These are phyloP conservation scores for Meriones unguiculatus DNA, from an alignment of 2,113 vertebrate genomes.

Conservation along the genomic window DNA sequence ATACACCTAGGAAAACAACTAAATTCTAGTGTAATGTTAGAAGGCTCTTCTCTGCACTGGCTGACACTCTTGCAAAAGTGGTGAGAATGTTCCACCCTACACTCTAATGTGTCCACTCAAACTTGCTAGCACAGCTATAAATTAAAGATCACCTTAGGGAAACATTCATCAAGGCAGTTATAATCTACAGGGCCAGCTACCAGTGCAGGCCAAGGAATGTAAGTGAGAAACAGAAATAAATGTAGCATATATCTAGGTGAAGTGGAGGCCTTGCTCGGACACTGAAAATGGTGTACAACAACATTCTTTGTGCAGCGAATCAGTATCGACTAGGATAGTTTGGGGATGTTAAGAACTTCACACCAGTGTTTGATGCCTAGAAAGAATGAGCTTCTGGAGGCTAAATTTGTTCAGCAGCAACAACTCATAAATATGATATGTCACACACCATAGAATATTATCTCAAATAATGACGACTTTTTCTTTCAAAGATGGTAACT, in stretches of 20 bases:
- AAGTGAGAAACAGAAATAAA: slow-evolving; percentile 10
- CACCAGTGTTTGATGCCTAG: neutral
- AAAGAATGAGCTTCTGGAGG: neutral
- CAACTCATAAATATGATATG: neutral
- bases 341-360: slow-evolving; percentile 9
- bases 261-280: neutral
- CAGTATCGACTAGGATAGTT: neutral
- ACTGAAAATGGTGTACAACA: neutral
- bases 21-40: neutral
- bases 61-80: neutral
- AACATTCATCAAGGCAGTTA: neutral
- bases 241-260: neutral
- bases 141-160: neutral
- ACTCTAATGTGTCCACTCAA: neutral
- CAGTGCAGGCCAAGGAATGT: neutral
- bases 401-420: neutral
- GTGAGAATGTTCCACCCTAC: neutral
- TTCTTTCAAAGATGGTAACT: neutral
- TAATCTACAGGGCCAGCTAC: neutral
- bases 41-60: neutral
- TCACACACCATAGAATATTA: neutral
- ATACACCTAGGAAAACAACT: neutral
- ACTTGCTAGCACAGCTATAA: slow-evolving; percentile 27
- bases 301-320: neutral
- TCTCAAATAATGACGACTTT: slow-evolving; percentile 16